phyloP scores from a whole-genome alignment of 2,888 invertebrate species.

The Lymantria monacha region DNA sequence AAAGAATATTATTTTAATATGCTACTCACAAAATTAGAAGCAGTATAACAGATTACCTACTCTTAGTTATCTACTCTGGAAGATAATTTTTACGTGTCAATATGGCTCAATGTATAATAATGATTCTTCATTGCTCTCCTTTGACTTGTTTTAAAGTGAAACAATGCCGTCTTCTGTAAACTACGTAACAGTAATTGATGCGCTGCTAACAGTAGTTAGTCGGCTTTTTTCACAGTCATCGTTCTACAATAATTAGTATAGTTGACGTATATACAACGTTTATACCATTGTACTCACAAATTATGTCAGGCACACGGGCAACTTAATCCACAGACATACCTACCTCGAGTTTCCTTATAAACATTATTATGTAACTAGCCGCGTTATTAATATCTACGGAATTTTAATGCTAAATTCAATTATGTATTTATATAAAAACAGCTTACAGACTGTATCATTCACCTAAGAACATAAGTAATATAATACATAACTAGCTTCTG shows the following conservation, averaged over 20 bases:
- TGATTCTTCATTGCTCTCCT: too few species aligned
- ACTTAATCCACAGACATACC: slow-evolving; percentile 11
- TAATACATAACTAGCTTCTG: too few species aligned
- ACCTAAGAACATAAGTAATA: neutral
- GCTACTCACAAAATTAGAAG: too few species aligned
- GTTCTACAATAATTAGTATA: slow-evolving; percentile 22
- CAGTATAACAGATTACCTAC: too few species aligned
- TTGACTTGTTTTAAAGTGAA: too few species aligned
- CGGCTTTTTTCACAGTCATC: slow-evolving; percentile 18
- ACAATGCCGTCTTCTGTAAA: slow-evolving; percentile 2
- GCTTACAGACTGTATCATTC: neutral
- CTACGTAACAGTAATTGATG: slow-evolving; percentile 31
- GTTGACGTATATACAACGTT: too few species aligned
- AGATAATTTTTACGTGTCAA: too few species aligned
- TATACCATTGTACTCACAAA: slow-evolving; percentile 28
- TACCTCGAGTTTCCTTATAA: neutral
- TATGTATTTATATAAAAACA: neutral
- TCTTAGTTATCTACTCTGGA: too few species aligned
- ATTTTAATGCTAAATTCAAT: neutral
- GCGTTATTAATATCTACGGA: too few species aligned
- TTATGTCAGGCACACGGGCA: slow-evolving; percentile 20
- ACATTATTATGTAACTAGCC: neutral
- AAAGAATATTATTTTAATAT: too few species aligned
- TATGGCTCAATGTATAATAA: too few species aligned
- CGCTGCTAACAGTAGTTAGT: slow-evolving; percentile 22